Evolutionary conservation across 2,888 invertebrate genomes (phyloP).

Genomic region (Lasiommata megera): DNA sequence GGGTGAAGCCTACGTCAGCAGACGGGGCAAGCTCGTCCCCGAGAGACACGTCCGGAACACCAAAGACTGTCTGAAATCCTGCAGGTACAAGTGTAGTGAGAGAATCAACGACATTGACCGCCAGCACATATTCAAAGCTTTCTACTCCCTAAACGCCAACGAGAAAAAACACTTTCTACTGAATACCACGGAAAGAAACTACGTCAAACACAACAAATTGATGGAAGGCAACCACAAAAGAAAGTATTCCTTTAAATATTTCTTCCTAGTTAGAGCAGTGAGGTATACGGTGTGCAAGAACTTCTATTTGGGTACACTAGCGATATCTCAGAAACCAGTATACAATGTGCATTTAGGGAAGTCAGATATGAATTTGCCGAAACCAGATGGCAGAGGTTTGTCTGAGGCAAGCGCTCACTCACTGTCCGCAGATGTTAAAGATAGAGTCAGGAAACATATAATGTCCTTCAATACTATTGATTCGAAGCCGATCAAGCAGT

Average conservation of each 20-base stretch:
- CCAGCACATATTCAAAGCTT: constrained; percentile 68
- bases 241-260: constrained; percentile 68
- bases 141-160: constrained; percentile 64
- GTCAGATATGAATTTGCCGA: constrained; percentile 68
- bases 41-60: constrained; percentile 58
- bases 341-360: constrained; percentile 72
- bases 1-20: constrained; percentile 68
- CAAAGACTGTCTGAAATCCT: constrained; percentile 66
- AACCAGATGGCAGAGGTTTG: constrained; percentile 67
- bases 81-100: constrained; percentile 68
- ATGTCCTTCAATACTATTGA: constrained; percentile 58
- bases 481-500: constrained; percentile 56
- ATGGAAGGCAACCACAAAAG: constrained; percentile 47
- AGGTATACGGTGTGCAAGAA: constrained; percentile 67
- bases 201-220: constrained; percentile 49
- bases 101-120: constrained; percentile 60
- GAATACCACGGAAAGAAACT: constrained; percentile 64
- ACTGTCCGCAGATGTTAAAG: constrained; percentile 58
- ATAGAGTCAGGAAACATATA: constrained; percentile 63
- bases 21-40: constrained; percentile 66
- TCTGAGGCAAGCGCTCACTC: constrained; percentile 61
- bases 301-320: constrained; percentile 70
- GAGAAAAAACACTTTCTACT: constrained; percentile 72
- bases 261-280: constrained; percentile 59
- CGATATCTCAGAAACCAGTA: constrained; percentile 72